Evolutionary conservation across 2,113 vertebrate species (phyloP), one percentile per base, ranked within the genome.

Genomic region (Sinocyclocheilus anophthalmus): DNA sequence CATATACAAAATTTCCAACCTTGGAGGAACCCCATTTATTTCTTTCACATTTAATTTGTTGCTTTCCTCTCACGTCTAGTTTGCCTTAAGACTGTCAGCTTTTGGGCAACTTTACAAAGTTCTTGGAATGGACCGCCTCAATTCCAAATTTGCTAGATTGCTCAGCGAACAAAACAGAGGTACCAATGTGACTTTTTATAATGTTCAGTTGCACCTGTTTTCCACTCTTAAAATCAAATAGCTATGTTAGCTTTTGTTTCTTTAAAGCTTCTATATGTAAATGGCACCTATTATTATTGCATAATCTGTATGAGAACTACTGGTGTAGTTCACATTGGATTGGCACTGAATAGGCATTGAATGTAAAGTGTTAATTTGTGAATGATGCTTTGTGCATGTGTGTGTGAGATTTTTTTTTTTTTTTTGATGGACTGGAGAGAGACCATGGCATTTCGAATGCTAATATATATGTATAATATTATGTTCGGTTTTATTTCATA

Each of bases 41-140:
- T 55, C 1, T 59, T 13, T 61, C 2, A 77, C 13, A 26, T 55
- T 72, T 39, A 14, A 30, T 59, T 14, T 53, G 5, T 37, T 85
- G 7, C 24, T 85, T 79, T 22, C 14, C 7, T 88, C 18, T 57
- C n/a, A 65, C 76, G 85, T 67, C 42, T 88, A 99, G 98, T 95
- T 97, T 18, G 97, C 97, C 1, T 92, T 99, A 88, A 94, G 98
- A 10, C 95, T 99, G 6, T 96, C 96, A 63, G 98, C 98, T 0
- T 99, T 99, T 70, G 97, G 97, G 45, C 97, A 99, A 81, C 95
- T 99, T 73, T 96, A 98, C 92, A 98, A 97, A 85, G 97, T 99
- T 1, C 90, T 99, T 92, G 98, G 98, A 22, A 97, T 98, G 96
- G 96, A 98, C 61, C 94, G 94, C 7, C 92, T 97, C 50, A 96